phyloP scores from a whole-genome alignment of 2,888 invertebrate species.

The Drosophila histrio region DNA sequence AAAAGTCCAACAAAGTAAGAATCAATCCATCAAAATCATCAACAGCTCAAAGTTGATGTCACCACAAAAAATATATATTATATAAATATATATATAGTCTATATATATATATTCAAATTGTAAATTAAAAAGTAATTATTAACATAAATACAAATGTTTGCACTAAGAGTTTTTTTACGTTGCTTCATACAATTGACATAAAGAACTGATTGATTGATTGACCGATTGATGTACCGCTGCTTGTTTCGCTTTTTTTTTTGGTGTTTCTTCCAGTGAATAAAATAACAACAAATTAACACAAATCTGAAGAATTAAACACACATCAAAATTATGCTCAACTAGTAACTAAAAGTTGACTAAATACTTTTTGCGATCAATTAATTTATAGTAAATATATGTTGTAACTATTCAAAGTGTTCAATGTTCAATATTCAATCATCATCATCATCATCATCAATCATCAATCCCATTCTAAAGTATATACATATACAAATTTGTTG shows the following conservation, averaged over 20 bases:
- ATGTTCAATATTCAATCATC: conserved; percentile 22
- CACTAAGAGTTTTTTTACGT: background rate
- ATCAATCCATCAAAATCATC: conserved; percentile 54
- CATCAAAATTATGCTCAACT: conserved; percentile 39
- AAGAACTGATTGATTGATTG: conserved; percentile 7
- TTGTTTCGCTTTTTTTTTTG: conserved; percentile 32
- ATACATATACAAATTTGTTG: conserved; percentile 26
- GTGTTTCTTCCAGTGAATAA: conserved; percentile 2
- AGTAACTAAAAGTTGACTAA: conserved; percentile 48
- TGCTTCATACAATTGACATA: background rate
- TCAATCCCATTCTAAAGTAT: conserved; percentile 27
- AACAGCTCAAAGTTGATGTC: conserved; percentile 43
- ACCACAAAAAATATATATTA: conserved; percentile 34
- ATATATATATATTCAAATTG: background rate
- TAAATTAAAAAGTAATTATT: conserved; percentile 6
- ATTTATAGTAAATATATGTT: conserved; percentile 11
- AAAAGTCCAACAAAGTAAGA: conserved; percentile 73
- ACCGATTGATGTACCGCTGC: conserved; percentile 30
- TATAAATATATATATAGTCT: conserved; percentile 34
- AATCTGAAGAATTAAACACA: conserved; percentile 43
- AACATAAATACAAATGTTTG: conserved; percentile 37
- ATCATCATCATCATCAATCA: no score
- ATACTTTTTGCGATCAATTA: conserved; percentile 41
- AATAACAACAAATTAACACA: conserved; percentile 22
- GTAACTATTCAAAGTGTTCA: background rate